Conservation (phyloP, 2,113 vertebrate genomes). For the cat (Felis catus) region F.catus_Fca126_mat1.0 CM031413.1:90329001-90329500, state of each 20-base stretch:
- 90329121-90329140: not conserved
- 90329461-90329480: not conserved
- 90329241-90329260: not conserved
- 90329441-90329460: not conserved
- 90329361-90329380: not conserved
- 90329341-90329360: not conserved
- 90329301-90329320: not conserved
- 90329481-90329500: not conserved
- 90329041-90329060: not conserved
- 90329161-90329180: not conserved
- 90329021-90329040: not conserved
- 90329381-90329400: not conserved
- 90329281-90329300: not conserved
- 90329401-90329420: not conserved
- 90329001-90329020: too few relatives aligned
- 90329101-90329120: not conserved
- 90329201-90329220: not conserved
- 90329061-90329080: not conserved
- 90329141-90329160: not conserved
- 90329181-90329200: not conserved
- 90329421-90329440: not conserved
- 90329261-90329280: not conserved
- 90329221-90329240: not conserved
- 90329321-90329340: not conserved
- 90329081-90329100: not conserved